These are phyloP conservation scores for Phortica magna DNA, from an alignment of 2,888 invertebrate genomes.

Conservation along the genomic window DNA sequence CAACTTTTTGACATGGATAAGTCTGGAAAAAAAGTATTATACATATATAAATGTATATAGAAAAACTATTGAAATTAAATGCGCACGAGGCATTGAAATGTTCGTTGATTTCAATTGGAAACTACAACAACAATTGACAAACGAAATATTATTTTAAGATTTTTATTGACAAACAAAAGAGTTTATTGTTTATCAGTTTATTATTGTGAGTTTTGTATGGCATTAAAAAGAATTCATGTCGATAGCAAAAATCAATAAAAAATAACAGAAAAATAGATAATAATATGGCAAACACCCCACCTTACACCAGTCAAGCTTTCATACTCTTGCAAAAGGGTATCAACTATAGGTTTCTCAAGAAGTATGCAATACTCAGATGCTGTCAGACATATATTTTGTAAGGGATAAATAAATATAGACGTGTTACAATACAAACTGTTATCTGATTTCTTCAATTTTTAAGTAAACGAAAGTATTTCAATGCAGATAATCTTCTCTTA, in stretches of 20 bases:
- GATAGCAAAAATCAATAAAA: neutral
- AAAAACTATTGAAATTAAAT: neutral
- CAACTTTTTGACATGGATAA: constrained; percentile 62
- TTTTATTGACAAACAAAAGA: neutral
- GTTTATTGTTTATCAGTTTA: neutral
- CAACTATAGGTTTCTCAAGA: no score
- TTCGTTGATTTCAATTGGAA: neutral
- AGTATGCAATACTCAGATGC: no score
- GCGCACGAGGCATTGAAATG: constrained; percentile 20
- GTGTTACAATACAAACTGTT: no score
- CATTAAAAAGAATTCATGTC: neutral
- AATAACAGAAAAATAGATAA: neutral
- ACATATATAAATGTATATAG: neutral
- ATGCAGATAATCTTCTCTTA: no score
- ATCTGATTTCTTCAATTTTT: no score
- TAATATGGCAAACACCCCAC: neutral
- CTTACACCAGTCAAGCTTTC: no score
- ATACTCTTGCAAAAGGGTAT: no score
- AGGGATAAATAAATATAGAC: no score
- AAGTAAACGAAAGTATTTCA: no score
- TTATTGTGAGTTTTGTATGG: neutral
- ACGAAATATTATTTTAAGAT: no score
- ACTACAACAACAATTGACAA: neutral
- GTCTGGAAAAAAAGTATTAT: constrained; percentile 33
- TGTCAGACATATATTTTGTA: no score